Base-by-base conservation (phyloP, 2,113 vertebrate genomes). In the Megaceryle torquata region DNA sequence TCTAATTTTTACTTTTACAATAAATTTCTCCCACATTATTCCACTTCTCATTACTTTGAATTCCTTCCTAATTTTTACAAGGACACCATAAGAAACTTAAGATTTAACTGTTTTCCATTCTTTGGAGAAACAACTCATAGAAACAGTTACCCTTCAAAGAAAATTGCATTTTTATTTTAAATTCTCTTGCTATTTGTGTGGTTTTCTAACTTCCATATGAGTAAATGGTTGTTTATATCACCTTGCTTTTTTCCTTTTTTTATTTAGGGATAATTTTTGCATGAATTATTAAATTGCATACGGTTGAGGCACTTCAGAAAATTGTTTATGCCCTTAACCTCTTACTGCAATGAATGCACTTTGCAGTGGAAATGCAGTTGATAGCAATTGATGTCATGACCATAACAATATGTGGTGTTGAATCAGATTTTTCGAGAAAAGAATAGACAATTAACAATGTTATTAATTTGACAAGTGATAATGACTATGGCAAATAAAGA, bases 281-380 rank as follows among this genome's bases (percentile, higher is more conserved):
- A 0, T 61, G 81, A 50, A 11, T 77, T 74, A 50, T 95, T 83
- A 54, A 67, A 81, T 67, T 41, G 51, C 16, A 57, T 50, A n/a
- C 33, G 74, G 41, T 77, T 86, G 28, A 59, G 37, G 37, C 68
- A 75, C n/a, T 92, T 78, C 77, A 88, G 31, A 91, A 93, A 84
- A 91, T 57, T 88, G 35, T 75, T 92, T 81, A 81, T 93, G 35
- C 18, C 64, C 89, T 93, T 94, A 75, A 94, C 63, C 59, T 95
- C 59, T 41, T 70, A 46, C 56, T 91, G 20, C 56, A 70, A 6
- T 80, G 67, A 87, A 10, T 80, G 22, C 59, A 54, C 25, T 91
- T 59, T 50, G 50, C 64, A 85, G 37, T 67, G 20, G 2, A 85
- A 92, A 16, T 72, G 67, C 44, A 63, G 37, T 22, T 67, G 71